Base-by-base conservation (phyloP, 1,140 invertebrate genomes). In the Drosophila ananassae region DNA sequence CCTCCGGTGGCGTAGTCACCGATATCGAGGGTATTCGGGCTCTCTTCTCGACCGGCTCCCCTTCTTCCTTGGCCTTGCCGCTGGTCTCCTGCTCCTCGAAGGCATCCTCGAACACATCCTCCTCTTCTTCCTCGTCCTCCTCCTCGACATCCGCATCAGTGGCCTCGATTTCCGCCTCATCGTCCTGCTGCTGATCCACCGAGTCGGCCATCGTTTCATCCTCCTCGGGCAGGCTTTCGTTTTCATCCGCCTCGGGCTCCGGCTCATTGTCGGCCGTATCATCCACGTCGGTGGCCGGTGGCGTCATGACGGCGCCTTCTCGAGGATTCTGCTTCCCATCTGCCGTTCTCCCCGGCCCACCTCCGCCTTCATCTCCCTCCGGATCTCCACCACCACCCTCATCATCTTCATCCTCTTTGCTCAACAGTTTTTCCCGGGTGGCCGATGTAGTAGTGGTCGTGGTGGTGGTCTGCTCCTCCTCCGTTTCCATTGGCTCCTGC, bases 81-180 rank as follows among this genome's bases (percentile, higher is more conserved):
- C 41, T 44, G 0, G 41, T 46, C 12, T 55, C 37, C 10, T 63
- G 63, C n/a, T 77, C 66, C 8, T 78, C 84, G 32, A 44, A 83
- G 10, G 84, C 73, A 60, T 89, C 85, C 52, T 78, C 84, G 13
- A 57, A 83, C 2, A 81, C 68, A 59, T 85, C 81, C 25, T 80
- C 79, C 9, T 79, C 66, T 1, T 83, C 79, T 2, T 74, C 76
- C n/a, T 73, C 68, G 6, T 66, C 80, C 17, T 77, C 63, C 41
- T 85, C 82, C 37, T 80, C 89, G 12, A 78, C 74, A 61, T 91
- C 90, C 4, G 87, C 89, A 78, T 90, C 89, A 22, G 85, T 89
- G 22, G 78, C 83, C 46, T 90, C 89, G 2, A 80, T 82, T 30
- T 82, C 89, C 7, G 62, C 78, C 25, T 91, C 84, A 54, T 68